Evolutionary conservation across 2,888 invertebrate species (phyloP), one percentile per base, ranked within the genome.

Genomic region (Tineola bisselliella): DNA sequence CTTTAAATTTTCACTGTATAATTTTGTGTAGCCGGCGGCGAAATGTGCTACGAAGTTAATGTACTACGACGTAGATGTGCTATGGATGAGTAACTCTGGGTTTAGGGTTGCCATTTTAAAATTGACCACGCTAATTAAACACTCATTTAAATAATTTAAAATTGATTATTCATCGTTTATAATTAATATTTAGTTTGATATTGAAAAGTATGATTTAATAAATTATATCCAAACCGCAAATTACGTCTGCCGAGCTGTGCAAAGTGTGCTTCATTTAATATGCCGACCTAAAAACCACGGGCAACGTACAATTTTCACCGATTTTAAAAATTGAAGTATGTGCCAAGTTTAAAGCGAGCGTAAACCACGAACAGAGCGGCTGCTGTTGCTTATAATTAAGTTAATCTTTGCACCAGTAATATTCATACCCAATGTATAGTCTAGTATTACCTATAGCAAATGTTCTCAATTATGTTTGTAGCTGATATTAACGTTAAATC

Each of bases 331-430:
- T 54, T 54, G 25, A 54, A 25, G 25, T 25, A 54, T 25, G 67
- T 71, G 65, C 69, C 71, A 62, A 64, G 67, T 65, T 68, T 44
- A n/a, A 66, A 68, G 68, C 64, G 66, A 70, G 69, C 73, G 71
- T 69, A 70, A 33, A 71, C 72, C 70, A 65, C 65, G 66, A 67
- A 67, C 58, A 44, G 63, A 62, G 69, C 66, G 63, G 63, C 65
- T 54, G 62, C 70, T 30, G 4, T 25, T 25, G 60, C n/a, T 43
- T 66, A 66, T 77, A 77, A 77, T 78, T 72, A 70, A 73, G 72
- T 76, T 75, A 75, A 73, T 73, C 72, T 74, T 70, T 17, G 17
- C 15, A 1, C 17, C 48, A 13, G 15, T 13, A n/a, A n/a, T n/a
- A n/a, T n/a, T n/a, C n/a, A n/a, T n/a, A n/a, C n/a, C n/a, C n/a